Percentiles rank a stretch among this genome's conserved stretches.
phyloP scores from a whole-genome alignment of 2,888 invertebrate species.

The Oxystoma pomonae region DNA sequence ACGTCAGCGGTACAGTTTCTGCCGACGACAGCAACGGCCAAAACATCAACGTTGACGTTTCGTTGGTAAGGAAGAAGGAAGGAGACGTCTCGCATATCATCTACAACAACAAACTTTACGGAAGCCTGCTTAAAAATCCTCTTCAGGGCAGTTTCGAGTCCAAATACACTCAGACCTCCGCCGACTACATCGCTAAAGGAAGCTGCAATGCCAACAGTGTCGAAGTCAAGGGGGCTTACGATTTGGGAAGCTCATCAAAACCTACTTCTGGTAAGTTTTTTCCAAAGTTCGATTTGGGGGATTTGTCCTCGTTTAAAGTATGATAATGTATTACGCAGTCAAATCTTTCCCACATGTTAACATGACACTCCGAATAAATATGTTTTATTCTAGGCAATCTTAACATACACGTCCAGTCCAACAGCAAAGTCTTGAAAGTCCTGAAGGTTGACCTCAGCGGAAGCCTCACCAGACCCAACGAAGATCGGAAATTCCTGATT shows the following conservation, averaged over 20 bases:
- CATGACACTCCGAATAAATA: too few relatives aligned
- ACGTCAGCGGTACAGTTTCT: slow-evolving; percentile 42
- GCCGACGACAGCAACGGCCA: slow-evolving; percentile 51
- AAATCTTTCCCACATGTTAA: too few relatives aligned
- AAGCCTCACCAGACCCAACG: slow-evolving; percentile 37
- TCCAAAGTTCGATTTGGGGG: too few relatives aligned
- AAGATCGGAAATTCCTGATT: slow-evolving; percentile 25
- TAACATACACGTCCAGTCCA: slow-evolving; percentile 51
- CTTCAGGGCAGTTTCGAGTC: slow-evolving; percentile 37
- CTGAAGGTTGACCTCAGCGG: slow-evolving; percentile 50
- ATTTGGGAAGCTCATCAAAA: slow-evolving; percentile 41
- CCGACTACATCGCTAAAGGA: slow-evolving; percentile 26
- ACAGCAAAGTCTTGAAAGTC: slow-evolving; percentile 56
- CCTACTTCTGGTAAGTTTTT: slow-evolving; percentile 41
- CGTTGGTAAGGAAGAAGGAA: slow-evolving; percentile 40
- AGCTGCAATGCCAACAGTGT: slow-evolving; percentile 39
- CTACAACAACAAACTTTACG: slow-evolving; percentile 36
- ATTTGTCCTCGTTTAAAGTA: too few relatives aligned
- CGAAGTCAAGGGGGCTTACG: slow-evolving; percentile 42
- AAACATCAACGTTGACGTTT: slow-evolving; percentile 44
- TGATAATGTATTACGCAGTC: too few relatives aligned
- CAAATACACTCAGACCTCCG: slow-evolving; percentile 14
- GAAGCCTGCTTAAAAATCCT: slow-evolving; percentile 42
- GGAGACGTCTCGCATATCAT: slow-evolving; percentile 19
- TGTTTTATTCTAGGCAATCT: slow-evolving; percentile 41